Conservation (phyloP, 2,797 vertebrate genomes). For the Syngnathus acus region DNA sequence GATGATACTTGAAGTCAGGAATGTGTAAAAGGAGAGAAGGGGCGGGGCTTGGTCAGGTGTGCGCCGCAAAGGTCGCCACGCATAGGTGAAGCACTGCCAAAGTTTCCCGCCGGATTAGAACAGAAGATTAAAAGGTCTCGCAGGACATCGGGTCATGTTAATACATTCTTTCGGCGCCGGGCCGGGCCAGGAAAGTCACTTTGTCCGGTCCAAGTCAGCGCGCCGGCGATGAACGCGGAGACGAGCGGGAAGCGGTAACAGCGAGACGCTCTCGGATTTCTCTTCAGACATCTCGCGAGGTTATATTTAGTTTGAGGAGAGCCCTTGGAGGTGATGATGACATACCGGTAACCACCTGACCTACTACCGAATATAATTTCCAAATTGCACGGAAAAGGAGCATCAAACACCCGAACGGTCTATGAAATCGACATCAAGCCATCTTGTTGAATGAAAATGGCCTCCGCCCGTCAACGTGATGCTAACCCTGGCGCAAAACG, state of each 20-base stretch:
- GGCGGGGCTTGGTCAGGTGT: slow-evolving; percentile 25
- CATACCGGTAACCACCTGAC: slow-evolving; percentile 34
- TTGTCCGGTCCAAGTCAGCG: slow-evolving; percentile 25
- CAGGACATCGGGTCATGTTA: slow-evolving; percentile 54
- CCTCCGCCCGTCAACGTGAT: slow-evolving; percentile 18
- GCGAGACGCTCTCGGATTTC: slow-evolving; percentile 60
- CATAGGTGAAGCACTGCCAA: slow-evolving; percentile 41
- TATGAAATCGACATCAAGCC: not conserved
- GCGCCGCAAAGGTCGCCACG: slow-evolving; percentile 49
- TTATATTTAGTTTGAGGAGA: slow-evolving; percentile 69
- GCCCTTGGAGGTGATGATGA: slow-evolving; percentile 56
- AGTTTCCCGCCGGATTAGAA: slow-evolving; percentile 34
- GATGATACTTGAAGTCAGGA: slow-evolving; percentile 43
- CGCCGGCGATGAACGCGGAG: slow-evolving; percentile 41
- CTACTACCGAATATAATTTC: slow-evolving; percentile 42
- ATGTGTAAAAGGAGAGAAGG: slow-evolving; percentile 31
- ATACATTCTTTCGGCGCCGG: slow-evolving; percentile 52
- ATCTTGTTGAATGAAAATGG: slow-evolving; percentile 16
- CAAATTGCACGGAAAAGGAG: slow-evolving; percentile 24
- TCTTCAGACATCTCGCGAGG: slow-evolving; percentile 46
- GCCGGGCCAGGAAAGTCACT: slow-evolving; percentile 55
- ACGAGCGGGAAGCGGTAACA: slow-evolving; percentile 39
- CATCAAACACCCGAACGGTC: slow-evolving; percentile 7
- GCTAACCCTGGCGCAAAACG: slow-evolving; percentile 31
- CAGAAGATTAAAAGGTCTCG: slow-evolving; percentile 42